Evolutionary conservation across 2,888 invertebrate genomes (phyloP), one percentile per base, ranked within the genome.

Genomic region (Clostera curtula): DNA sequence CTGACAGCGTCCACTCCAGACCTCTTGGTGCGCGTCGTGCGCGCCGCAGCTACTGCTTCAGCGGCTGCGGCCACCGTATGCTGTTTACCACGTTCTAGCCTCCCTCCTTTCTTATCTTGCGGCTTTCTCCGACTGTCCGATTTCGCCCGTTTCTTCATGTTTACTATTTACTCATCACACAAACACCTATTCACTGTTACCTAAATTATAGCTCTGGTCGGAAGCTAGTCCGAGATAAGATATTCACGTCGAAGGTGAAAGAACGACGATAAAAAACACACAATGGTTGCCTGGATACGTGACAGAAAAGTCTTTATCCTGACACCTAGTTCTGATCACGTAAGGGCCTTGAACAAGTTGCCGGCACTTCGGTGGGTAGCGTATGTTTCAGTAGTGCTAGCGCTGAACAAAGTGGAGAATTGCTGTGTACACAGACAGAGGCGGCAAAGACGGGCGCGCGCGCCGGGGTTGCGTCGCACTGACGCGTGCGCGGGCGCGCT

Each of bases 1-100:
- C 79, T 82, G 8, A 83, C 83, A 15, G 83, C 83, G 12, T 80
- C 83, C 18, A 80, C 49, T 2, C 83, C 83, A 5, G 83, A 82
- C 23, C 83, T 58, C 49, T 83, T 83, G 10, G 41, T 41, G 8
- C 68, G 65, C 9, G 54, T 51, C 10, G n/a, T n/a, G n/a, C 61
- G 49, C 2, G 44, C 52, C 7, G 45, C 43, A 2, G 58, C 62
- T 13, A 57, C 49, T 5, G 39, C 36, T 18, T 42, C 48, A 9
- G 27, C 24, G 18, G 28, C 50, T 8, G 30, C 13, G 14, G 24
- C 49, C 3, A 40, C 39, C 10, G 27, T 34, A 11, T 52, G 55
- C 40, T 63, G 66, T 12, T 34, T 36, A 30, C 41, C 42, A 24
- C 54, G 51, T 6, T 56, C 61, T 22, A 47, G 47, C 27, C 56